These are phyloP conservation scores for Physella acuta DNA, from an alignment of 1,140 invertebrate species.

Conservation along the genomic window DNA sequence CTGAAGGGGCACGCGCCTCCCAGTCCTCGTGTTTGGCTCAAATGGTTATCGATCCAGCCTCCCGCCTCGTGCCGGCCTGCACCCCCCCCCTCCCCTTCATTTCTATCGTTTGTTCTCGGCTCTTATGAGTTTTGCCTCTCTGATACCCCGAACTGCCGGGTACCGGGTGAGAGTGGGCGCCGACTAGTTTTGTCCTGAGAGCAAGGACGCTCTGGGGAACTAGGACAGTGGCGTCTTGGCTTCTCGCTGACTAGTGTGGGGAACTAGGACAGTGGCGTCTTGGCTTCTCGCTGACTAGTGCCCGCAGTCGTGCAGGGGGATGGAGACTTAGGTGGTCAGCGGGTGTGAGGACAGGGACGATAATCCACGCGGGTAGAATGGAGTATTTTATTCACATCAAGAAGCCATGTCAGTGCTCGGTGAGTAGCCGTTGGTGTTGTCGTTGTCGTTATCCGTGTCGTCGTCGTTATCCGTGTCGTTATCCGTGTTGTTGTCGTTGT, in stretches of 20 bases:
- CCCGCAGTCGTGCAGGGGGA: not conserved
- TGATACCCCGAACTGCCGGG: too few relatives aligned
- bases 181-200: too few relatives aligned
- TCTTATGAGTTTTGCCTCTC: too few relatives aligned
- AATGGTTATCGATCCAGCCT: slow-evolving; percentile 6
- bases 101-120: too few relatives aligned
- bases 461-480: not conserved
- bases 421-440: slow-evolving; percentile 13
- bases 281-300: not conserved
- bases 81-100: not conserved
- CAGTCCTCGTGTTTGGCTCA: not conserved
- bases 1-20: not conserved
- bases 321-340: not conserved
- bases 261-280: not conserved
- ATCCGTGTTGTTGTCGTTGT: not conserved
- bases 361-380: not conserved
- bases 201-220: too few relatives aligned
- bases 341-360: not conserved
- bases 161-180: too few relatives aligned
- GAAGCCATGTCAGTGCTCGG: slow-evolving; percentile 15
- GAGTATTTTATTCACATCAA: slow-evolving; percentile 26
- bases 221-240: not conserved
- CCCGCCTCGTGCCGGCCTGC: not conserved
- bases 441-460: not conserved
- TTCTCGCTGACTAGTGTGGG: not conserved